Base-by-base conservation (phyloP, 2,113 vertebrate genomes). In the Stegostoma tigrinum region DNA sequence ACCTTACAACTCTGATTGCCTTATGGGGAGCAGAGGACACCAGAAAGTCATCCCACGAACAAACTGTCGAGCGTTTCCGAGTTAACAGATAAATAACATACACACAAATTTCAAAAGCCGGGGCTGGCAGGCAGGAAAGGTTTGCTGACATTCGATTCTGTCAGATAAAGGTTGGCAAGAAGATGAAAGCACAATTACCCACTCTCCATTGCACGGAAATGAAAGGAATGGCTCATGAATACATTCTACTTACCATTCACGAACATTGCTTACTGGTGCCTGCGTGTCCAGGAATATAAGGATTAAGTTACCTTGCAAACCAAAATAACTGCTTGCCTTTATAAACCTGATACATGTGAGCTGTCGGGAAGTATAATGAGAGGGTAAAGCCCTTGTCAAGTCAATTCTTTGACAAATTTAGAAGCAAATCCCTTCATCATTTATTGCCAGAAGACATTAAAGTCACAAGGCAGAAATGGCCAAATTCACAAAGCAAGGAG, bases 111-210 rank as follows among this genome's bases (percentile, higher is more conserved):
- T 98, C 97, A 98, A 98, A 98, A 96, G 96, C 96, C 96, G 97
- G 97, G 97, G 96, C 96, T 96, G 87, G 96, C 96, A 96, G 96
- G 87, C 87, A 61, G 87, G 24, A 97, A 97, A 97, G 96, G 96
- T 96, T 97, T 96, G 96, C 96, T 97, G 98, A 98, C 98, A 98
- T 97, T 96, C 96, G 97, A 98, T 97, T 97, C 97, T 96, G 96
- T 96, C 96, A 96, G 97, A 97, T 97, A 98, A 97, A 97, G 95
- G 87, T 75, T 97, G 96, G 97, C 96, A 97, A 96, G 38, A 95
- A 48, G 97, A 97, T 97, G 96, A 98, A 98, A 97, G 97, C 95
- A 90, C 96, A 95, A 96, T 96, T 96, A 34, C 96, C 96, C 96
- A 96, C 96, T 96, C 34, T 96, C 52, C 45, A n/a, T 96, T 96